Evolutionary conservation across 2,797 vertebrate species (phyloP), one percentile per base, ranked within the genome.

Genomic region (Anguilla megastoma): DNA sequence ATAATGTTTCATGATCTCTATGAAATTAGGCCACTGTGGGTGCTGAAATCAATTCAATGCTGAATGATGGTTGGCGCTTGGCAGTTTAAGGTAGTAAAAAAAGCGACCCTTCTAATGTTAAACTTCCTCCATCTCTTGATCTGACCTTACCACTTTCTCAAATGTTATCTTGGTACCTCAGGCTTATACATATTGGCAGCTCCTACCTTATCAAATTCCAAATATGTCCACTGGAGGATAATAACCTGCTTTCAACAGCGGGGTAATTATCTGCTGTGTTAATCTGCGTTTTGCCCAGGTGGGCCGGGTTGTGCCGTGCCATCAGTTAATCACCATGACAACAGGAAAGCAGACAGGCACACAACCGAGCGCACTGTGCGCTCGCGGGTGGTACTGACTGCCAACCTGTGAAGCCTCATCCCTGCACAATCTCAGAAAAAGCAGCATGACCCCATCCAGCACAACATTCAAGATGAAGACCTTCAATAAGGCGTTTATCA

Each of bases 261-360:
- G 69, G 86, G 50, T 86, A 85, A 90, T 87, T 86, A 87, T 90
- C 88, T 89, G 24, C 50, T 30, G 80, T 80, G 86, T 85, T 89
- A 88, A 90, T 91, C 91, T 89, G 86, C 85, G 18, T 69, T 88
- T 85, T 1, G 82, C 74, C 30, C 88, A 89, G 88, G 87, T 91
- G 84, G 74, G 33, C 84, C 74, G 18, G 74, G 48, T 79, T 56
- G 54, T 30, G 71, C 24, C 27, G n/a, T 90, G 87, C 54, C 74
- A 90, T 71, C 48, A 27, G 84, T 45, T 88, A 79, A 89, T 89
- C 86, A 36, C 84, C 69, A 86, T 88, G 85, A 60, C 66, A 84
- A 87, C 84, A 76, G 76, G 54, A 76, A 36, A 60, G 58, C 85
- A 85, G 50, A 84, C 71, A 76, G 33, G 41, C 63, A n/a, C 24